Evolutionary conservation across 1,140 invertebrate genomes (phyloP), one percentile per base, ranked within the genome.

Genomic region (Helicoverpa zea): DNA sequence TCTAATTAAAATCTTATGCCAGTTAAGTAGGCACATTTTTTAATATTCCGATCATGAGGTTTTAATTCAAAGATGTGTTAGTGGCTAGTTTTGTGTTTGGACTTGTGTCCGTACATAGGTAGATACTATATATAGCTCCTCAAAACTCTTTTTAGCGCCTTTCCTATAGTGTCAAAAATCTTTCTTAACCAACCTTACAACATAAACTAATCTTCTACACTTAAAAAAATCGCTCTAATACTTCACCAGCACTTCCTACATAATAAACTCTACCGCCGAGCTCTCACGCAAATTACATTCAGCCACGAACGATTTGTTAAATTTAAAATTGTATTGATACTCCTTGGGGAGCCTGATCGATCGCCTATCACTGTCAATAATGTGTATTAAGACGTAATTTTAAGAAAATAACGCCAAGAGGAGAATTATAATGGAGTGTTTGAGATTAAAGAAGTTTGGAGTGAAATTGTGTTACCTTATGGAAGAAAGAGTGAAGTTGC

Each of bases 201-300:
- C 23, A 73, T 12, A 4, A 30, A 30, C 29, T 13, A 5, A 14
- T n/a, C 30, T 56, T 14, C 12, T 49, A 51, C 59, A 13, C n/a
- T 35, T 23, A 63, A 77, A 77, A 49, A 77, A 52, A 2, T 7
- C 3, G 58, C 23, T 70, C 35, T 35, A 58, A 29, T 49, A 58
- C 18, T 43, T 9, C 3, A 18, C 66, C 66, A 35, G 16, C 51
- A 35, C 64, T 43, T 30, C 56, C n/a, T 68, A 35, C 49, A 79
- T 79, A 66, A 77, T 77, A 35, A 77, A 77, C 61, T 7, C 35
- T 29, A 66, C 30, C 35, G 58, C 73, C 30, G 51, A 43, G 86
- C 88, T 89, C 80, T 91, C 80, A 87, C 73, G 63, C 83, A 91
- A 90, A 91, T 91, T 90, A 88, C 86, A 87, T 87, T 85, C 80